Base-by-base conservation (phyloP, 92 coral and sea anemone species). In the Phenganax subtilis region DNA sequence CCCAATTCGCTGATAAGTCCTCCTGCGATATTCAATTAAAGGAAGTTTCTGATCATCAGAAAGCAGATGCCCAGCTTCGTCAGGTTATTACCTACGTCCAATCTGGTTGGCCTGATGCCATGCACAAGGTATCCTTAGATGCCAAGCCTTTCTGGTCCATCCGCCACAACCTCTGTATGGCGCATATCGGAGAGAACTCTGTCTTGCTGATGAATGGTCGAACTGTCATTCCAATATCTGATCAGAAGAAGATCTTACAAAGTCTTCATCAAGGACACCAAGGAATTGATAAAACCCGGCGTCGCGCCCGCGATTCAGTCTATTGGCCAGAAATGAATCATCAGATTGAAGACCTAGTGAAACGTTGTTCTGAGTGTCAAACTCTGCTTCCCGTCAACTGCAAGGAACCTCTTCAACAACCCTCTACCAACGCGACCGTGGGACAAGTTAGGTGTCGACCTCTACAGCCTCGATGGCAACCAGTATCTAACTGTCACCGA, bases 131-230 rank as follows among this genome's bases (percentile, higher is more conserved):
- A 29, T 73, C 12, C 10, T 6, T 37, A 15, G 14, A 37, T 64
- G 59, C 75, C 11, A 31, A 80, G 52, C 75, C 84, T n/a, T 80
- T 80, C 47, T 67, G 84, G 84, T 47, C 84, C 47, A 63, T 62
- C 84, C 56, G 76, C 12, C 60, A 67, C 29, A 14, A 65, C 20
- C 84, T 80, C 25, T 51, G 47, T 58, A 57, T 65, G 31, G 58
- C 58, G 27, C 28, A 27, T 57, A 9, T 10, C 4, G 25, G 56
- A 28, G 71, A 29, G 20, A 10, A 27, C 61, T 61, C 83, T 15
- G 9, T 59, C 65, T 28, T 65, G 10, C 71, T 0, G 10, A 65
- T 65, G 28, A 65, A 17, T 65, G 71, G 16, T 9, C 25, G 27
- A 65, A 65, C 16, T 17, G 71, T 65, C 28, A 65, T 65, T 6